Conservation (phyloP, 2,797 vertebrate genomes). For the Capromys pilorides region DNA sequence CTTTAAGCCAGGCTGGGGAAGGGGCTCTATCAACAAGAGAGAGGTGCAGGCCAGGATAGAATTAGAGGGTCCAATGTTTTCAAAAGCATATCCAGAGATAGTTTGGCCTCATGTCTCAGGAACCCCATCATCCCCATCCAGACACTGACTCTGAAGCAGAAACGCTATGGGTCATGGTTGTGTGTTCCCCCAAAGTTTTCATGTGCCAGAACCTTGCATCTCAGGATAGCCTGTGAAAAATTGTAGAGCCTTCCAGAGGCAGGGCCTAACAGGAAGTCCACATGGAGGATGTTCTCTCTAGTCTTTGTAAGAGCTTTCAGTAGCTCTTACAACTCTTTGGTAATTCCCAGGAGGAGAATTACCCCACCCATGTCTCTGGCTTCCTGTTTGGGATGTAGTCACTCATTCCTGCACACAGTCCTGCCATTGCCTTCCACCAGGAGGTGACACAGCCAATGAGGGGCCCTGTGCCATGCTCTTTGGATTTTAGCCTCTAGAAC, state of each 20-base stretch:
- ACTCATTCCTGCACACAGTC: background rate
- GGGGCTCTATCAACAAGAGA: background rate
- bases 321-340: background rate
- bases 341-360: background rate
- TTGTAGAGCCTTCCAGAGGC: background rate
- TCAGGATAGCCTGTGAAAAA: background rate
- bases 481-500: background rate
- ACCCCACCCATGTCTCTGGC: background rate
- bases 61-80: background rate
- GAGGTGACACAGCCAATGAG: background rate
- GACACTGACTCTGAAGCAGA: background rate
- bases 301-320: background rate
- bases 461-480: background rate
- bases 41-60: background rate
- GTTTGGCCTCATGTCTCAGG: background rate
- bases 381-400: background rate
- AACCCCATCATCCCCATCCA: rapidly evolving
- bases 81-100: background rate
- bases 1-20: background rate
- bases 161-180: background rate
- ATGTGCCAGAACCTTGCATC: background rate
- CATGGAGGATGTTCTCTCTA: background rate
- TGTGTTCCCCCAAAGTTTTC: background rate
- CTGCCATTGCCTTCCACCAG: background rate
- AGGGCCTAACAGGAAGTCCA: background rate